phyloP scores from a whole-genome alignment of 1,140 invertebrate species.

The Pteromalus puparum region DNA sequence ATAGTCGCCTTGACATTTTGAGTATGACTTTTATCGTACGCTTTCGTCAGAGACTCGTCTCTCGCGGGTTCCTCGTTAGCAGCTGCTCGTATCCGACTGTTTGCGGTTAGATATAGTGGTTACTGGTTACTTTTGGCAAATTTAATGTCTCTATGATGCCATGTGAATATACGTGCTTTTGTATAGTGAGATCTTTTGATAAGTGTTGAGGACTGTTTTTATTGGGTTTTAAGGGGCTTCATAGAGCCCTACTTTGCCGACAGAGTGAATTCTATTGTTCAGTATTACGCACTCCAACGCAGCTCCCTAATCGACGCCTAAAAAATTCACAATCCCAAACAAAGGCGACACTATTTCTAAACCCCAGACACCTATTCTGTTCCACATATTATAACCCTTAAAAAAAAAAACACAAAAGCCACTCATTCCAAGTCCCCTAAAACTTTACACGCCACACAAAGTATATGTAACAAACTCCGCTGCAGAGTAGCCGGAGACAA shows the following conservation, averaged over 20 bases:
- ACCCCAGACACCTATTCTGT: too few relatives aligned
- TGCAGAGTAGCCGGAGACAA: not conserved
- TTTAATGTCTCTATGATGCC: too few relatives aligned
- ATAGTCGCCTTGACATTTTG: not conserved
- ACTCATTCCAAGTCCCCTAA: not conserved
- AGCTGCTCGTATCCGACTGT: not conserved
- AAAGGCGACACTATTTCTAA: not conserved
- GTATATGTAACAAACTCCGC: not conserved
- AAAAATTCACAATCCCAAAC: not conserved
- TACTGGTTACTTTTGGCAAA: too few relatives aligned
- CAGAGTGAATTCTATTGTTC: too few relatives aligned
- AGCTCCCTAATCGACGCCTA: not conserved
- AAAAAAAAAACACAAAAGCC: not conserved
- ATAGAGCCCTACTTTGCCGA: too few relatives aligned
- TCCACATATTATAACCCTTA: not conserved
- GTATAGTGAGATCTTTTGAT: too few relatives aligned
- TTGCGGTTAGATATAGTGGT: not conserved
- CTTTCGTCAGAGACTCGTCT: not conserved
- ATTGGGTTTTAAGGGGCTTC: too few relatives aligned
- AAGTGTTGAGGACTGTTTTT: too few relatives aligned
- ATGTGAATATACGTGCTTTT: too few relatives aligned
- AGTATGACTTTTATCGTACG: not conserved
- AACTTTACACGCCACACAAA: not conserved
- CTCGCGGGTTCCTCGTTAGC: slow-evolving; percentile 1
- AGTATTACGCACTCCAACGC: too few relatives aligned